Evolutionary conservation across 2,888 invertebrate species (phyloP).

Genomic region (Clitarchus hookeri): DNA sequence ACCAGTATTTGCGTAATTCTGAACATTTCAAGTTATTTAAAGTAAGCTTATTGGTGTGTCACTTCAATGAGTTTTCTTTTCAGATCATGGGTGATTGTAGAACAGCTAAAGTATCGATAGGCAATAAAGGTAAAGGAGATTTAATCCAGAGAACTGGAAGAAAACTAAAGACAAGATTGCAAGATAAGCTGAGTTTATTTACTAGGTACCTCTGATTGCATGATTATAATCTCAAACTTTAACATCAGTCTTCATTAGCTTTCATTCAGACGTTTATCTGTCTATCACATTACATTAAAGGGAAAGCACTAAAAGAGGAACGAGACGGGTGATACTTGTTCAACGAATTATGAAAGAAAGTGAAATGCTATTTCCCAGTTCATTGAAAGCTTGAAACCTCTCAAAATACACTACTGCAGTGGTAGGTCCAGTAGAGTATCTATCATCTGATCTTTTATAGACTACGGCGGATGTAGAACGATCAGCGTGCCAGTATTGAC

Average conservation of each 20-base stretch:
- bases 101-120: background rate
- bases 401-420: background rate
- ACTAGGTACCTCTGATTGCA: background rate
- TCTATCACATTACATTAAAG: background rate
- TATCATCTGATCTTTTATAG: too few relatives aligned
- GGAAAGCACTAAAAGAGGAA: background rate
- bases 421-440: background rate
- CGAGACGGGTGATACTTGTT: background rate
- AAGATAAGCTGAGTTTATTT: background rate
- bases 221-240: background rate
- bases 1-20: background rate
- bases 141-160: background rate
- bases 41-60: background rate
- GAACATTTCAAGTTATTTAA: background rate
- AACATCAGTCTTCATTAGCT: background rate
- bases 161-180: background rate
- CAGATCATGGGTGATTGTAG: background rate
- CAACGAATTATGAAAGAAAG: background rate
- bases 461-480: too few relatives aligned
- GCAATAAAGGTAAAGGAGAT: background rate
- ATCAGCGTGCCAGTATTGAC: too few relatives aligned
- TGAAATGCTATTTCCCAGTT: conserved; percentile 17
- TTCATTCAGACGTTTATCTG: background rate
- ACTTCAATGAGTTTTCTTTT: background rate
- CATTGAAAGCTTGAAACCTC: conserved; percentile 5